phyloP scores from a whole-genome alignment of 2,888 invertebrate species.

The Amphipyra berbera region DNA sequence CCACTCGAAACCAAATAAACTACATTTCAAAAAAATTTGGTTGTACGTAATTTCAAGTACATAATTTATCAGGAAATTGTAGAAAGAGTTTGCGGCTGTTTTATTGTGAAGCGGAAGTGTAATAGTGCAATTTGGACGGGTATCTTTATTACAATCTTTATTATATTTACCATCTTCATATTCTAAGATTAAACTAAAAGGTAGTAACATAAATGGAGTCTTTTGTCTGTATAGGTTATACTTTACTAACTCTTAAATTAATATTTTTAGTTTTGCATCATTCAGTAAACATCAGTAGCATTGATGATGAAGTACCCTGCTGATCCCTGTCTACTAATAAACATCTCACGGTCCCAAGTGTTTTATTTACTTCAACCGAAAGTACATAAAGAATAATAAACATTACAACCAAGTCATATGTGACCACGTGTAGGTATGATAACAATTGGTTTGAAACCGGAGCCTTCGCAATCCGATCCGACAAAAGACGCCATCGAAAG shows the following conservation, averaged over 20 bases:
- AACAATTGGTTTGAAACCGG: conserved; percentile 70
- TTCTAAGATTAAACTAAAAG: not conserved
- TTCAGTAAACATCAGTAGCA: conserved; percentile 2
- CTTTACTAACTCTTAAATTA: not conserved
- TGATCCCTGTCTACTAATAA: conserved; percentile 16
- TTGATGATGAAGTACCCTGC: conserved; percentile 8
- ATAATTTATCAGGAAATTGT: conserved; percentile 41
- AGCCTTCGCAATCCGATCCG: conserved; percentile 71
- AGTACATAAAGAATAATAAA: conserved; percentile 19
- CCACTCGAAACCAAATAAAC: conserved; percentile 65
- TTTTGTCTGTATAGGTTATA: not conserved
- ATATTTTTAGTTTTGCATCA: conserved; percentile 4
- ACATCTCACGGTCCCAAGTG: conserved; percentile 7
- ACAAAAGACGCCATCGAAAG: conserved; percentile 82
- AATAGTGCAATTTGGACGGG: conserved; percentile 23
- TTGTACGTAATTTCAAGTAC: conserved; percentile 34
- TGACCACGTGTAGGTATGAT: conserved; percentile 61
- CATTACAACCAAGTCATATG: conserved; percentile 16
- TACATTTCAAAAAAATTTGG: conserved; percentile 34
- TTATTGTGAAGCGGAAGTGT: conserved; percentile 29
- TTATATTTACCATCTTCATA: not conserved
- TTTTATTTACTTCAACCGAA: conserved; percentile 19
- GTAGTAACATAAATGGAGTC: not conserved
- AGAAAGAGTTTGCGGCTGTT: conserved; percentile 46
- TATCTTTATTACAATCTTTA: conserved; percentile 5